Evolutionary conservation across 2,797 vertebrate genomes (phyloP).

Genomic region (Melanotaenia parkinsoni): DNA sequence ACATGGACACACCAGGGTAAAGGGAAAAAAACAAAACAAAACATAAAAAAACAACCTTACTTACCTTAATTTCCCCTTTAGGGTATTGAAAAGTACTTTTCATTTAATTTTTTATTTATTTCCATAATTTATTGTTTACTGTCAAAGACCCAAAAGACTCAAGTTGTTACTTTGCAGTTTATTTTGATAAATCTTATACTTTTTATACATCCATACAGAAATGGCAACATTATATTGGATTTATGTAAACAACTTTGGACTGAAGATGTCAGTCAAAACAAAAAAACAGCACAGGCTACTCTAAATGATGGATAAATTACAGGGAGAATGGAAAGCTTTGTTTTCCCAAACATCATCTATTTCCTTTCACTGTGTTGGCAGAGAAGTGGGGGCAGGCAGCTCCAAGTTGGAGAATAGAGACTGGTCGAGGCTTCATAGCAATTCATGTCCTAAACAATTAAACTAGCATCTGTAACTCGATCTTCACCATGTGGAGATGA

Average conservation of each 20-base stretch:
- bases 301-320: slow-evolving; percentile 70
- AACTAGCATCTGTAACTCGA: slow-evolving; percentile 40
- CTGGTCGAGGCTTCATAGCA: slow-evolving; percentile 47
- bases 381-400: slow-evolving; percentile 63
- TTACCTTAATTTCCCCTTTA: no score
- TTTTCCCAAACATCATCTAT: slow-evolving; percentile 42
- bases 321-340: slow-evolving; percentile 60
- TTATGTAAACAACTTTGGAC: slow-evolving; percentile 79
- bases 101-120: no score
- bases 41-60: no score
- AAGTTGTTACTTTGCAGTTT: slow-evolving; percentile 80
- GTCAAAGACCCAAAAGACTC: slow-evolving; percentile 59
- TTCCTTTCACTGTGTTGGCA: slow-evolving; percentile 61
- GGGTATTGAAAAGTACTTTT: no score
- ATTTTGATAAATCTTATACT: slow-evolving; percentile 80
- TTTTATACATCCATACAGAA: slow-evolving; percentile 80
- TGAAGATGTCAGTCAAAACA: slow-evolving; percentile 64
- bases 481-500: slow-evolving; percentile 40
- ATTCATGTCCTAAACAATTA: slow-evolving; percentile 55
- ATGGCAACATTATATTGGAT: slow-evolving; percentile 71
- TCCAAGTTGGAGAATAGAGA: slow-evolving; percentile 54
- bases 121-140: background rate
- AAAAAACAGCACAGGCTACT: slow-evolving; percentile 72
- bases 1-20: no score
- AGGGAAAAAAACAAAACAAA: no score